Evolutionary conservation across 2,113 vertebrate species (phyloP).

Genomic region (Monopterus albus): DNA sequence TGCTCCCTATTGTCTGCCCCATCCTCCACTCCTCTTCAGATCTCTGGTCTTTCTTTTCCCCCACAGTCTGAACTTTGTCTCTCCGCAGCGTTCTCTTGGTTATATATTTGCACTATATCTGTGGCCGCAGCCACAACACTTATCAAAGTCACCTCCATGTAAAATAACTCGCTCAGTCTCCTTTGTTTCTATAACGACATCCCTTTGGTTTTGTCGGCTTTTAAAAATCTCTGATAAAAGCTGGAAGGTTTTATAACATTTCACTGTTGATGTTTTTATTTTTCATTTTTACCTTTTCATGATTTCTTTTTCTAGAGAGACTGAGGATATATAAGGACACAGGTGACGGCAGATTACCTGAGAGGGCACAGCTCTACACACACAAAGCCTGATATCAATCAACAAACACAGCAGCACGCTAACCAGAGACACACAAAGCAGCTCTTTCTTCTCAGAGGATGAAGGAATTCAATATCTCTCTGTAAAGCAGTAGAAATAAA

Average conservation of each 20-base stretch:
- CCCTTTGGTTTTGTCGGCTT: neutral
- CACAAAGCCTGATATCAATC: constrained; percentile 6
- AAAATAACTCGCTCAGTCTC: neutral
- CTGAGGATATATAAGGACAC: neutral
- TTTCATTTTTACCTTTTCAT: neutral
- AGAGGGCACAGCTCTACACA: neutral
- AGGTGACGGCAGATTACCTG: constrained; percentile 10
- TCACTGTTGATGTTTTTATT: neutral
- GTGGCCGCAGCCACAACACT: constrained; percentile 2
- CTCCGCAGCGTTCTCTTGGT: neutral
- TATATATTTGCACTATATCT: constrained; percentile 32
- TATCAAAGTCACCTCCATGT: constrained; percentile 35
- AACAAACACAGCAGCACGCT: constrained; percentile 20
- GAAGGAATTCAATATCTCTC: constrained; percentile 16
- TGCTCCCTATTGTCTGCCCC: neutral
- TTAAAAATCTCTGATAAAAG: neutral
- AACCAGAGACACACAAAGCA: constrained; percentile 35
- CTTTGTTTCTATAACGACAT: neutral
- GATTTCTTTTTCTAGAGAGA: neutral
- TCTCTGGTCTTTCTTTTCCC: neutral
- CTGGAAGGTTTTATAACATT: neutral
- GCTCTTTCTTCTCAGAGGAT: constrained; percentile 31
- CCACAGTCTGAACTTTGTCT: neutral
- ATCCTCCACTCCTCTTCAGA: neutral
- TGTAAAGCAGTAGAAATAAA: neutral